Evolutionary conservation across 2,888 invertebrate species (phyloP), one percentile per base, ranked within the genome.

Genomic region (Carterocephalus palaemon): DNA sequence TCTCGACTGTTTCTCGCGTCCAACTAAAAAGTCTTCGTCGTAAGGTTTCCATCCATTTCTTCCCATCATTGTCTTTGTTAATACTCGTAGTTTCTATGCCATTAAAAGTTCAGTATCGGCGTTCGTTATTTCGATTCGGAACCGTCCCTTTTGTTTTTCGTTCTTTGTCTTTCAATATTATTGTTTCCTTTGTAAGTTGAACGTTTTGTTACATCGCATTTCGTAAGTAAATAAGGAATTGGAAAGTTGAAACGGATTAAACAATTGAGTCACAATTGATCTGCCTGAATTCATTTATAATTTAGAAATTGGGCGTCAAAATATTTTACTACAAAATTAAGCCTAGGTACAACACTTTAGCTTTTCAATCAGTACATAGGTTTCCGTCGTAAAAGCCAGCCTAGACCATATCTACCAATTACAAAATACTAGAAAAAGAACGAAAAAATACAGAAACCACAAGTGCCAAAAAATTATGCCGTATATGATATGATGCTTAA

Each of bases 31-130:
- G 36, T 22, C 23, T 12, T 4, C 13, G 8, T 34, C n/a, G 28
- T 28, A 37, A 17, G 22, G 26, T 51, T 49, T 47, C 46, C 37
- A 34, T 53, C 51, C 48, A 48, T 56, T 61, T 56, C 51, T 47
- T 53, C 52, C 42, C 39, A 57, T 60, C 57, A 60, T 57, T 46
- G 42, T 58, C 59, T 60, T 67, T 57, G 64, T 65, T 67, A 70
- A 68, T 67, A n/a, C n/a, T n/a, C n/a, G n/a, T n/a, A 70, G 67
- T 59, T 54, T 51, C 47, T 38, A 39, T 48, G 37, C 61, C 61
- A 61, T 62, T 62, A 62, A 62, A 62, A 62, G 53, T 62, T 62
- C 38, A 36, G 42, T 37, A 45, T 23, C 52, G 52, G 52, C 46
- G 50, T 60, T 62, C 56, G 56, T 58, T 62, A 60, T 58, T 58